Percentiles rank a stretch among this genome's conserved stretches.
Evolutionary conservation across 1,140 invertebrate genomes (phyloP).

Genomic region (Papilio xuthus): DNA sequence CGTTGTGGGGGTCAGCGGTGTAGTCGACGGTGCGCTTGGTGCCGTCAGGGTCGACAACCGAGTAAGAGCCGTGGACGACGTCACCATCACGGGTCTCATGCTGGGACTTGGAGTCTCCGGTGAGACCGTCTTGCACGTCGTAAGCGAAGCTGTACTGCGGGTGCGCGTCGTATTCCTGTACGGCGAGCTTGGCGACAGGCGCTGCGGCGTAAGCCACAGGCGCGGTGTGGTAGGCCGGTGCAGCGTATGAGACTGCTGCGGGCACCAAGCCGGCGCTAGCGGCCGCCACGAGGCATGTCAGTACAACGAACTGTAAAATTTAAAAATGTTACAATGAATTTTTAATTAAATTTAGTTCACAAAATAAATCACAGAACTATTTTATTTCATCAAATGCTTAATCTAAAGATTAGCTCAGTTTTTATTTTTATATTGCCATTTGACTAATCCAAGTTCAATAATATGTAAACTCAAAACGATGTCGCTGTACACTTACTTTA

Average conservation of each 20-base stretch:
- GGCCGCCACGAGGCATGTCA: background rate
- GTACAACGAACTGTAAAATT: conserved; percentile 3
- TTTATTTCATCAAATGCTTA: background rate
- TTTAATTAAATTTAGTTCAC: background rate
- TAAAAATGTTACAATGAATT: background rate
- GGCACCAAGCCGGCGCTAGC: background rate
- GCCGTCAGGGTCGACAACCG: conserved; percentile 85
- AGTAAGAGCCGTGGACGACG: conserved; percentile 83
- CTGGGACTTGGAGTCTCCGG: conserved; percentile 85
- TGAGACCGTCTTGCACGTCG: conserved; percentile 83
- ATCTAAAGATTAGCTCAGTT: background rate
- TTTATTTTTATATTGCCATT: background rate
- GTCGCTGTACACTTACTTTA: conserved; percentile 13
- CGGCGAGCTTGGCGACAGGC: conserved; percentile 40
- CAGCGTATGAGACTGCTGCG: conserved; percentile 40
- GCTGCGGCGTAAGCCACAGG: conserved; percentile 44
- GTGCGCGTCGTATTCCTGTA: conserved; percentile 73
- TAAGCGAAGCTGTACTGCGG: conserved; percentile 85
- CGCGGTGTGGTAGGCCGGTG: conserved; percentile 41
- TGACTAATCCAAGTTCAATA: background rate
- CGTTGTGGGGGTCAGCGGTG: conserved; percentile 82
- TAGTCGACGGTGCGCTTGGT: conserved; percentile 85
- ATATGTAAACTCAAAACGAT: background rate
- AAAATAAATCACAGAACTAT: background rate
- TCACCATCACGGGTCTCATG: conserved; percentile 84